Conservation (phyloP, 2,113 vertebrate genomes). For the Larimichthys polyactis region DNA sequence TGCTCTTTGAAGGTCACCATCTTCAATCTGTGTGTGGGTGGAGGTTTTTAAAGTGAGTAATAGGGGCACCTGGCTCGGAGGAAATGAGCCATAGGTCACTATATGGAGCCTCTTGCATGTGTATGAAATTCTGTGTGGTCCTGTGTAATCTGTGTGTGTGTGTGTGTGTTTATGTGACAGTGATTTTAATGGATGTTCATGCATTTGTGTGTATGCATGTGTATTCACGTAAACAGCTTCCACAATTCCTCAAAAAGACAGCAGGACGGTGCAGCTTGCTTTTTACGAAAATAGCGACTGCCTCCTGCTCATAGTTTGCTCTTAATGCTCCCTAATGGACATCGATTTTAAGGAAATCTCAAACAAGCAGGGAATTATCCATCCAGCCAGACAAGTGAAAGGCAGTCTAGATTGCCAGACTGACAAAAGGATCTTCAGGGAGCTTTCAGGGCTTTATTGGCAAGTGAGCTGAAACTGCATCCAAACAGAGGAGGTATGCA, state of each 20-base stretch:
- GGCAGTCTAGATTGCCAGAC: conserved; percentile 2
- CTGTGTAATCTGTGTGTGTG: conserved; percentile 8
- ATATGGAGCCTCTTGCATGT: conserved; percentile 6
- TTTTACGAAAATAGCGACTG: background rate
- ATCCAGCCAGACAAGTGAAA: conserved; percentile 25
- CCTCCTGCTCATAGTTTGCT: conserved; percentile 10
- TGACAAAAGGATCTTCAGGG: conserved; percentile 42
- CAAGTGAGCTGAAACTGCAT: conserved; percentile 52
- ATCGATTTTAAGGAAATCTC: conserved; percentile 48
- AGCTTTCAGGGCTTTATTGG: conserved; percentile 44
- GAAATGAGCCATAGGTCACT: conserved; percentile 50
- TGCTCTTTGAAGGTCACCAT: conserved; percentile 51
- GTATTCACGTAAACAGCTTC: conserved; percentile 21
- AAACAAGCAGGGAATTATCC: conserved; percentile 39
- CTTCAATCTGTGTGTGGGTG: conserved; percentile 35
- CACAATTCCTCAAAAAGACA: background rate
- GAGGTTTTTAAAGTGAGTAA: conserved; percentile 45
- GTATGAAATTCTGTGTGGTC: conserved; percentile 40
- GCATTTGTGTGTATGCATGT: conserved; percentile 8
- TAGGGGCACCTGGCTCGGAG: conserved; percentile 40
- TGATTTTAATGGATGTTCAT: conserved; percentile 28
- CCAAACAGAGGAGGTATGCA: conserved; percentile 50
- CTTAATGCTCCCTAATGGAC: conserved; percentile 48
- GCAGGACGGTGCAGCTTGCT: conserved; percentile 5
- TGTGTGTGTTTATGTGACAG: conserved; percentile 27